Base-by-base conservation (phyloP, 1,140 invertebrate genomes). In the Diorhabda carinulata region DNA sequence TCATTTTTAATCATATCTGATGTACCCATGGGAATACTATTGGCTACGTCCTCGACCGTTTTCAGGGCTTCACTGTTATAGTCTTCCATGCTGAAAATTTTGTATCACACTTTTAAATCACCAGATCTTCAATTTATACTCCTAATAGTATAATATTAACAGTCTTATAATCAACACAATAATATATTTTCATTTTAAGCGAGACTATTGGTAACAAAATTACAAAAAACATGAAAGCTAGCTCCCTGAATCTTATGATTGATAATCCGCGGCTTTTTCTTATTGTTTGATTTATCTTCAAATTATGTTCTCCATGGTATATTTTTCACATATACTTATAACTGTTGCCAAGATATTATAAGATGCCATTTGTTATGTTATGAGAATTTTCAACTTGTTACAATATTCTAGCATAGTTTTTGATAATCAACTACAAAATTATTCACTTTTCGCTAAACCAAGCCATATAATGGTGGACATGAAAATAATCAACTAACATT, bases 381-480 rank as follows among this genome's bases (percentile, higher is more conserved):
- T n/a, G n/a, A 25, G 9, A 42, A 44, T 5, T 7, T 10, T 60
- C 56, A 10, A 25, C 6, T 3, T n/a, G 44, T 10, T 9, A 66
- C 43, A 59, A 59, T 66, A 10, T 63, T 45, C 8, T 9, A 10
- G 41, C 10, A 68, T 9, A 43, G 3, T 62, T 40, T 57, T 57
- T 8, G 60, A 67, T 10, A 68, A 56, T 43, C 40, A 5, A 9
- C 5, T 57, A 42, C 45, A 52, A 62, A 68, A 61, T 10, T 57
- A 52, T 10, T 25, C 47, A 68, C 59, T 68, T 62, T 25, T 56
- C 63, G 58, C 52, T 65, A n/a, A 68, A 72, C 73, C 73, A 74
- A 74, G 73, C 73, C 68, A 74, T 71, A 74, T 73, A 74, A 74
- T 74, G 73, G 73, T 70, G 73, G 72, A 71, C 60, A 70, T 6